Evolutionary conservation across 2,113 vertebrate genomes (phyloP).

Genomic region (Tylochromis polylepis): DNA sequence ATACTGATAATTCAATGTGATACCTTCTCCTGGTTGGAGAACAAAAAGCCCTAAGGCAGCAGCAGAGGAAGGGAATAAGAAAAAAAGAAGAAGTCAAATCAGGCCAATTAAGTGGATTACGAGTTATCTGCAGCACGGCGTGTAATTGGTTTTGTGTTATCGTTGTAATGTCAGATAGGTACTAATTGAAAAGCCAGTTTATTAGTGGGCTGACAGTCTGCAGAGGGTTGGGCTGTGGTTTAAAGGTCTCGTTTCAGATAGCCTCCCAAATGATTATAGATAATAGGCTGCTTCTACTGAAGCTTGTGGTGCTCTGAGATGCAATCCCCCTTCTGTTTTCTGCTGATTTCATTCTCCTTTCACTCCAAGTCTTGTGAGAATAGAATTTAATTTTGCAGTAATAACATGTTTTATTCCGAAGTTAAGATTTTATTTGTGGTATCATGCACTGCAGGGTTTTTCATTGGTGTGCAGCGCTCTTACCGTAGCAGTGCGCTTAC

Average conservation of each 20-base stretch:
- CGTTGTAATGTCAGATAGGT: slow-evolving; percentile 55
- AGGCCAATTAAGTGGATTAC: slow-evolving; percentile 63
- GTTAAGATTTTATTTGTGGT: slow-evolving; percentile 5
- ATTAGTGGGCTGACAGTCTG: slow-evolving; percentile 48
- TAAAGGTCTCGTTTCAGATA: slow-evolving; percentile 57
- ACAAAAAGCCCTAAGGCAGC: slow-evolving; percentile 4
- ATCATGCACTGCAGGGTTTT: not conserved
- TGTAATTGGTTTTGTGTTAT: slow-evolving; percentile 73
- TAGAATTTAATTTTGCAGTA: not conserved
- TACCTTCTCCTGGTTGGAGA: slow-evolving; percentile 31
- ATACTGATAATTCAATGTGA: slow-evolving; percentile 46
- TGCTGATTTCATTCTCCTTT: slow-evolving; percentile 17
- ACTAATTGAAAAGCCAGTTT: slow-evolving; percentile 68
- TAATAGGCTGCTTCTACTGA: slow-evolving; percentile 13
- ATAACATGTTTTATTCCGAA: slow-evolving; percentile 9
- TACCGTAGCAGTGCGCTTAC: not conserved
- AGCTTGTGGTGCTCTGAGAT: not conserved
- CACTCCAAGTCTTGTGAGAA: not conserved
- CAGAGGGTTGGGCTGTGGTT: slow-evolving; percentile 35
- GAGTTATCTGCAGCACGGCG: slow-evolving; percentile 54
- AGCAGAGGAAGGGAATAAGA: not conserved
- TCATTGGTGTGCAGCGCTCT: not conserved
- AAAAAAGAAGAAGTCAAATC: slow-evolving; percentile 42
- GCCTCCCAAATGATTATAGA: slow-evolving; percentile 48
- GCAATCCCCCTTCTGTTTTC: slow-evolving; percentile 3